Evolutionary conservation across 2,888 invertebrate genomes (phyloP).

Genomic region (Phyllotreta cruciferae): DNA sequence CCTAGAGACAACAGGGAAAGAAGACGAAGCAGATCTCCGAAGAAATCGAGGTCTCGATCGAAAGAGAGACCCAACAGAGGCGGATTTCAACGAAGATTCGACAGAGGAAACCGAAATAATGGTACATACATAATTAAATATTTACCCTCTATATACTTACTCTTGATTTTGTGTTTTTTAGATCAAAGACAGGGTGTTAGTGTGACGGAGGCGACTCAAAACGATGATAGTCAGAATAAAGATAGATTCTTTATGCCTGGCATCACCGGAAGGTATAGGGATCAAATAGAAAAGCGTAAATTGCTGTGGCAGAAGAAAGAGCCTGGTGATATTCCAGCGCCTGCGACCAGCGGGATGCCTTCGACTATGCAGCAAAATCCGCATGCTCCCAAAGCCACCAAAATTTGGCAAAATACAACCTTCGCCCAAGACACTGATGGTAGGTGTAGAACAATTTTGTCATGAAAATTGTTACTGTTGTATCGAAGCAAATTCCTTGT

Average conservation of each 20-base stretch:
- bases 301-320: slow-evolving; percentile 85
- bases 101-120: slow-evolving; percentile 60
- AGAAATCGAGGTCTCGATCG: slow-evolving; percentile 50
- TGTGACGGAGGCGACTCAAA: slow-evolving; percentile 65
- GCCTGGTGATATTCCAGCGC: slow-evolving; percentile 48
- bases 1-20: slow-evolving; percentile 46
- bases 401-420: slow-evolving; percentile 80
- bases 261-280: slow-evolving; percentile 75
- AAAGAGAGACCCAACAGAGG: slow-evolving; percentile 50
- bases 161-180: slow-evolving; percentile 43
- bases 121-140: slow-evolving; percentile 52
- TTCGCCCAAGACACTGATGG: slow-evolving; percentile 93
- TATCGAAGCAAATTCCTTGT: too few species aligned
- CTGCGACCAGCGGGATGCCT: slow-evolving; percentile 42
- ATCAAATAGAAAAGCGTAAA: slow-evolving; percentile 91
- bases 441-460: slow-evolving; percentile 26
- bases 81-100: slow-evolving; percentile 59
- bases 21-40: slow-evolving; percentile 51
- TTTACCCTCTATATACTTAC: too few species aligned
- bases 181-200: slow-evolving; percentile 14
- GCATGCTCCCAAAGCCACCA: slow-evolving; percentile 44
- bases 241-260: slow-evolving; percentile 57
- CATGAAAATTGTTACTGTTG: not conserved
- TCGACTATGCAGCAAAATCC: slow-evolving; percentile 8
- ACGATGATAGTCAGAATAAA: slow-evolving; percentile 29